A percentile compares a stretch with the other conserved stretches of the same genome.
Evolutionary conservation across 2,797 vertebrate genomes (phyloP).

Genomic region (Scarus forsteni): DNA sequence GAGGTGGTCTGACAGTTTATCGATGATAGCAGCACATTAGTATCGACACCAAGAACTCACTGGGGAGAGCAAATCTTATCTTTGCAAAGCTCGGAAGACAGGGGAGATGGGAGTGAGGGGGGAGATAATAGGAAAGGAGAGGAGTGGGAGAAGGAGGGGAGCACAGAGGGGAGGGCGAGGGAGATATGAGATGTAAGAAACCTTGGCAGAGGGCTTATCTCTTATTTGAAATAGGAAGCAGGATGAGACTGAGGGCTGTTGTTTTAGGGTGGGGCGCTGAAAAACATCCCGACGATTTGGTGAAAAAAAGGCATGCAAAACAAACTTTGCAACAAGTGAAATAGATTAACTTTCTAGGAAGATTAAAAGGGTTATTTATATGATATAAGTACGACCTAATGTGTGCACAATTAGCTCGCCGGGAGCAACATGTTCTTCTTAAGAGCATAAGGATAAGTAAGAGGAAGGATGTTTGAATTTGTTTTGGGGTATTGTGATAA

Average conservation of each 20-base stretch:
- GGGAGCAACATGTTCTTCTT: background rate
- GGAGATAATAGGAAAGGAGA: constrained; percentile 60
- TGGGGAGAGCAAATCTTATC: constrained; percentile 80
- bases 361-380: background rate
- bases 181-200: constrained; percentile 65
- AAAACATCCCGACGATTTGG: constrained; percentile 16
- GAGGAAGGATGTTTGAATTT: too few relatives aligned
- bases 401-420: background rate
- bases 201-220: constrained; percentile 67
- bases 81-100: constrained; percentile 74
- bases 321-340: constrained; percentile 1
- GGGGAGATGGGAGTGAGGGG: constrained; percentile 54
- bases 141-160: constrained; percentile 21
- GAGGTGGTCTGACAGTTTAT: constrained; percentile 79
- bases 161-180: constrained; percentile 11
- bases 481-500: too few relatives aligned
- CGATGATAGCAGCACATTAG: constrained; percentile 78
- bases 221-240: constrained; percentile 53
- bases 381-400: background rate
- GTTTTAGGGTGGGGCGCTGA: constrained; percentile 22
- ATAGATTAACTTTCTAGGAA: background rate
- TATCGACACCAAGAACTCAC: constrained; percentile 78
- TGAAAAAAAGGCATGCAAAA: constrained; percentile 10
- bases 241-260: constrained; percentile 34
- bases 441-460: too few relatives aligned